These are phyloP conservation scores for Heloderma charlesbogerti DNA, from an alignment of 2,113 vertebrate species.

Conservation along the genomic window DNA sequence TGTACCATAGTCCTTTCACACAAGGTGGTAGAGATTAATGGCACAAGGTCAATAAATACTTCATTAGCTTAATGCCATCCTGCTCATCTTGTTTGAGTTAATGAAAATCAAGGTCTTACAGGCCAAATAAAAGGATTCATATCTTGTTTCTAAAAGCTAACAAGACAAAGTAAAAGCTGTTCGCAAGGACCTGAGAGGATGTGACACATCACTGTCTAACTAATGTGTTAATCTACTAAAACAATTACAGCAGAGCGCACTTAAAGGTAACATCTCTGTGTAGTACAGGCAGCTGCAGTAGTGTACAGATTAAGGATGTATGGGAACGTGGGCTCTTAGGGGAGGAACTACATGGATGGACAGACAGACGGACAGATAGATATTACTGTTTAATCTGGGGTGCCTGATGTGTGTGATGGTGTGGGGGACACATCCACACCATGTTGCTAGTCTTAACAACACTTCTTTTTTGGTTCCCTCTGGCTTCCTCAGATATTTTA, in stretches of 20 bases:
- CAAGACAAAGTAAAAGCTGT: slow-evolving; percentile 13
- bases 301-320: neutral
- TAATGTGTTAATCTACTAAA: slow-evolving; percentile 3
- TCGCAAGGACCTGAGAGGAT: slow-evolving; percentile 8
- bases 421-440: neutral
- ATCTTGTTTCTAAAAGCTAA: neutral
- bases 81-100: slow-evolving; percentile 28
- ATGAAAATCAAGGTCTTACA: slow-evolving; percentile 11
- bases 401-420: too few relatives aligned
- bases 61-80: slow-evolving; percentile 6
- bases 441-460: neutral
- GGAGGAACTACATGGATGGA: neutral
- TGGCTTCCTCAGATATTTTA: neutral
- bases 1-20: slow-evolving; percentile 10
- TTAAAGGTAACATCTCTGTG: neutral
- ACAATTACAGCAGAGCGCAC: neutral
- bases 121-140: neutral
- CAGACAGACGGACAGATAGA: too few relatives aligned
- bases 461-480: neutral
- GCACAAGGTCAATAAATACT: neutral
- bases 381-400: too few relatives aligned
- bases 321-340: neutral
- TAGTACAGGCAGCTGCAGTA: neutral
- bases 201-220: neutral
- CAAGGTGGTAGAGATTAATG: neutral